Evolutionary conservation across 2,888 invertebrate genomes (phyloP).

Genomic region (Drosophila antonietae): DNA sequence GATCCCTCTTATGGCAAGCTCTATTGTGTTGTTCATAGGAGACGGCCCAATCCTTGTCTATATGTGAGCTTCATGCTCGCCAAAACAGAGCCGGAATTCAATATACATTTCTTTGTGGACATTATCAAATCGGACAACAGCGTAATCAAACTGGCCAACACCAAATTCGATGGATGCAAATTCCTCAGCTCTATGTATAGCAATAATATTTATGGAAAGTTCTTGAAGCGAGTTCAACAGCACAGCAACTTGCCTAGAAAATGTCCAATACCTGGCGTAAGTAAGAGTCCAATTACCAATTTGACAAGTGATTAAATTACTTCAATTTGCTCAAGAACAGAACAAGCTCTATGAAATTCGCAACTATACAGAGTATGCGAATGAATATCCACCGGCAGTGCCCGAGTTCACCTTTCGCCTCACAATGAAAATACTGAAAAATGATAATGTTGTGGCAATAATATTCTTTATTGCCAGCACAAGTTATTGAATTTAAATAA

Average conservation of each 20-base stretch:
- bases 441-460: too few species aligned
- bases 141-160: conserved; percentile 35
- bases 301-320: too few species aligned
- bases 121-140: conserved; percentile 52
- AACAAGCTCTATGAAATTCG: too few species aligned
- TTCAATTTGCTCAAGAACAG: too few species aligned
- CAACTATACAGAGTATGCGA: too few species aligned
- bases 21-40: conserved; percentile 16
- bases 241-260: conserved; percentile 49
- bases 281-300: conserved; percentile 4
- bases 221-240: conserved; percentile 34
- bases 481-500: too few species aligned
- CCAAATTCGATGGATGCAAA: conserved; percentile 58
- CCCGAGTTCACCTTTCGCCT: too few species aligned
- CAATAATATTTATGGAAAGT: conserved; percentile 18
- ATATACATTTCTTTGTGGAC: conserved; percentile 30
- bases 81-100: conserved; percentile 12
- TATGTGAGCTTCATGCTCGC: conserved; percentile 11
- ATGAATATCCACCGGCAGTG: too few species aligned
- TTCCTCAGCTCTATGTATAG: conserved; percentile 29
- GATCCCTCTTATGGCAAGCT: neutral
- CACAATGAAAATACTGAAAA: too few species aligned
- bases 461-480: too few species aligned
- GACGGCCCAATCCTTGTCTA: neutral
- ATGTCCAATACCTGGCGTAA: conserved; percentile 50